These are phyloP conservation scores for Plebejus melissa DNA, from an alignment of 2,888 invertebrate genomes.

Conservation along the genomic window DNA sequence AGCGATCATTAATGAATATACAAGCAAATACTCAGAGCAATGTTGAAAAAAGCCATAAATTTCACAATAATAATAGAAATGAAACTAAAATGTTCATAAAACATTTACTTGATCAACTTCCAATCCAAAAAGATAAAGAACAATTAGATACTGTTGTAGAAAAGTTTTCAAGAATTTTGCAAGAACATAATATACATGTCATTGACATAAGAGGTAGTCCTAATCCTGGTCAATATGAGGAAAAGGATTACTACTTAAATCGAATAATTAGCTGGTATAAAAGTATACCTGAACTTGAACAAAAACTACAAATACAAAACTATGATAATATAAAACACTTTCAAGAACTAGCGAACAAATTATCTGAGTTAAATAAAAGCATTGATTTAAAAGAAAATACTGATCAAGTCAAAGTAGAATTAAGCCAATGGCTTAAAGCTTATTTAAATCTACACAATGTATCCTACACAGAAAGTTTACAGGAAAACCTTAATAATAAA, in stretches of 20 bases:
- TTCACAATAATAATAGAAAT: background rate
- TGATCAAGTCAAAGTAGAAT: background rate
- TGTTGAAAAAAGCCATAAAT: background rate
- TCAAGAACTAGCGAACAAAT: background rate
- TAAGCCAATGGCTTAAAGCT: conserved; percentile 7
- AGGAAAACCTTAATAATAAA: background rate
- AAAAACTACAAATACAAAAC: background rate
- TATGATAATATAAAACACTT: background rate
- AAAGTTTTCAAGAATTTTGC: background rate
- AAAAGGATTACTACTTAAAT: background rate
- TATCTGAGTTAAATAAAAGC: background rate
- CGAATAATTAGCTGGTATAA: conserved; percentile 11
- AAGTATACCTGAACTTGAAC: conserved; percentile 9
- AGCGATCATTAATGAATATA: background rate
- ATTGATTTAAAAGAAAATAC: background rate
- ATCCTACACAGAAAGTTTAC: background rate
- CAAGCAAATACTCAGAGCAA: background rate
- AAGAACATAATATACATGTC: background rate
- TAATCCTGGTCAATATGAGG: background rate
- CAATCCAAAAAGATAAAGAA: background rate
- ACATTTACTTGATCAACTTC: conserved; percentile 7
- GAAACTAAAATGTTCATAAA: background rate
- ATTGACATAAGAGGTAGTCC: background rate
- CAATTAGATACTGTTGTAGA: background rate
- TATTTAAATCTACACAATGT: background rate